A percentile compares a stretch with the other conserved stretches of the same genome.
phyloP scores from a whole-genome alignment of 2,888 invertebrate genomes.

The Melitaea athalia region DNA sequence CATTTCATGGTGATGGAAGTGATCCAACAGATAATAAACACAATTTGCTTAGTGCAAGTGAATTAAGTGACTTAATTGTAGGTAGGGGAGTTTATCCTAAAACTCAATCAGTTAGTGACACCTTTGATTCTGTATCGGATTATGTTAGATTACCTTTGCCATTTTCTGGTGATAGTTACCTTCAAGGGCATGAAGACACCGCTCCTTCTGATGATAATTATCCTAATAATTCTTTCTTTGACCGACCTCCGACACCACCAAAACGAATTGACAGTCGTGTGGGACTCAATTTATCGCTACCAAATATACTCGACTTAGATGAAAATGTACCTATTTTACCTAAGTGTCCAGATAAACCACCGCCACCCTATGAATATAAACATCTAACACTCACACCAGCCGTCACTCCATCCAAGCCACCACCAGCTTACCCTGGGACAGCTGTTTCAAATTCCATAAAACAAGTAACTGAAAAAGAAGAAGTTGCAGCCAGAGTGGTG shows the following conservation, averaged over 20 bases:
- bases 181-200: conserved; percentile 82
- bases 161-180: conserved; percentile 81
- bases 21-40: conserved; percentile 91
- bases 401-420: conserved; percentile 76
- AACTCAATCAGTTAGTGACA: conserved; percentile 90
- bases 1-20: conserved; percentile 94
- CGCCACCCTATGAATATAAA: conserved; percentile 86
- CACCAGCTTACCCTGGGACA: conserved; percentile 85
- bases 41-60: conserved; percentile 90
- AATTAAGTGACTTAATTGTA: conserved; percentile 91
- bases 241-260: conserved; percentile 86
- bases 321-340: conserved; percentile 50
- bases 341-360: conserved; percentile 77
- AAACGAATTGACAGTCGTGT: conserved; percentile 86
- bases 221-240: conserved; percentile 75
- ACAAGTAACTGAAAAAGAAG: conserved; percentile 77
- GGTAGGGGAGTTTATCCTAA: conserved; percentile 88
- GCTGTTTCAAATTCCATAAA: conserved; percentile 50
- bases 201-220: conserved; percentile 82
- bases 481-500: conserved; percentile 89
- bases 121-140: conserved; percentile 94
- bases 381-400: conserved; percentile 80
- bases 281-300: conserved; percentile 69
- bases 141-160: conserved; percentile 90
- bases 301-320: conserved; percentile 73